phyloP scores from a whole-genome alignment of 2,113 vertebrate species.

The Caloenas nicobarica region DNA sequence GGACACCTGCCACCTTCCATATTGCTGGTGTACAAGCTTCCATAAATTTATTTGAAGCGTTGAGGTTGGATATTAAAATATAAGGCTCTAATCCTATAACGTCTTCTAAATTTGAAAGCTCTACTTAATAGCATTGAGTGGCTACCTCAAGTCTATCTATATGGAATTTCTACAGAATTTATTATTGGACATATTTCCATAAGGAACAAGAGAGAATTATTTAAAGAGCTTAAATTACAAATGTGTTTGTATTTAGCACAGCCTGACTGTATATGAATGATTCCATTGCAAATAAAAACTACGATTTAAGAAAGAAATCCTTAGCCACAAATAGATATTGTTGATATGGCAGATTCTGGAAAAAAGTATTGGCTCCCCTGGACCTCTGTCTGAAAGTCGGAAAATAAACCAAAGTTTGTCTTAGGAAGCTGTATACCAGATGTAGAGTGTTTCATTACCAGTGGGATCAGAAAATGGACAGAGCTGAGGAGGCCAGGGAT shows the following conservation, averaged over 20 bases:
- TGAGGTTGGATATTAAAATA: background rate
- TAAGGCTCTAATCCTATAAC: background rate
- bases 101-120: background rate
- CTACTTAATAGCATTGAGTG: background rate
- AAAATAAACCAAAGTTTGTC: background rate
- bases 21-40: background rate
- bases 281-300: background rate
- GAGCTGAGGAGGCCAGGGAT: background rate
- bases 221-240: background rate
- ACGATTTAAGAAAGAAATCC: background rate
- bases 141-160: background rate
- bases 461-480: background rate
- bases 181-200: background rate
- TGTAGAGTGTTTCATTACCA: background rate
- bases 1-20: background rate
- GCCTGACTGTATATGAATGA: background rate
- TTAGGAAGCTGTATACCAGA: background rate
- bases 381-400: background rate
- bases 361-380: background rate
- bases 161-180: background rate
- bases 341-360: background rate
- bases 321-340: background rate
- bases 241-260: background rate
- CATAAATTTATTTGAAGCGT: background rate
- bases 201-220: background rate